Evolutionary conservation across 2,888 invertebrate genomes (phyloP).

Genomic region (Mimas tiliae): DNA sequence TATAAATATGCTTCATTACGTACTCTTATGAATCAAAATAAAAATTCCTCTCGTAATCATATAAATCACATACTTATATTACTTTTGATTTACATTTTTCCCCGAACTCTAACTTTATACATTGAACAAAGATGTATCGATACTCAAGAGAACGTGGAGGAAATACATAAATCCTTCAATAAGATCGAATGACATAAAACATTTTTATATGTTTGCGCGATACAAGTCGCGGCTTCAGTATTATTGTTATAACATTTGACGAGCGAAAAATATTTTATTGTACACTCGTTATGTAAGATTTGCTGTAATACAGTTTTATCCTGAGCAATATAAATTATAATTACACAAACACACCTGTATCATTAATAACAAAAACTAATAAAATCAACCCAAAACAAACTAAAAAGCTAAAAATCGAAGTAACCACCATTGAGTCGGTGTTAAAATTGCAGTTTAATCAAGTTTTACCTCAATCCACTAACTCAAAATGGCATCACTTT

Average conservation of each 20-base stretch:
- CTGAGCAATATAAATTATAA: background rate
- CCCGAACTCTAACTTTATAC: constrained; percentile 8
- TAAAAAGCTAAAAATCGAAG: too few species aligned
- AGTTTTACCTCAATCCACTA: too few species aligned
- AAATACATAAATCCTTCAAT: constrained; percentile 19
- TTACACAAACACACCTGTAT: background rate
- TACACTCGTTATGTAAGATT: background rate
- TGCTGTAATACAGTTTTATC: background rate
- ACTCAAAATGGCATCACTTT: too few species aligned
- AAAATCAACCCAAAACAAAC: too few species aligned
- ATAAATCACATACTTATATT: too few species aligned
- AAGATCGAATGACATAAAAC: constrained; percentile 9
- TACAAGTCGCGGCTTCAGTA: background rate
- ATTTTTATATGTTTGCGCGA: constrained; percentile 9
- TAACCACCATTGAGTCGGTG: too few species aligned
- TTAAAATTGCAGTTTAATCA: too few species aligned
- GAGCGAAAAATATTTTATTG: background rate
- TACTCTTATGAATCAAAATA: too few species aligned
- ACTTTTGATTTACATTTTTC: constrained; percentile 5
- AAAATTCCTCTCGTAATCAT: too few species aligned
- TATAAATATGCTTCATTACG: too few species aligned
- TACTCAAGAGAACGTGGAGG: background rate
- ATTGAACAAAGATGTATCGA: background rate
- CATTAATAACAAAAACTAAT: too few species aligned
- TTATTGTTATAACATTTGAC: background rate